Percentiles rank a stretch among this genome's conserved stretches.
These are phyloP conservation scores for Stegastes partitus DNA, from an alignment of 2,113 vertebrate genomes.

Conservation along the genomic window DNA sequence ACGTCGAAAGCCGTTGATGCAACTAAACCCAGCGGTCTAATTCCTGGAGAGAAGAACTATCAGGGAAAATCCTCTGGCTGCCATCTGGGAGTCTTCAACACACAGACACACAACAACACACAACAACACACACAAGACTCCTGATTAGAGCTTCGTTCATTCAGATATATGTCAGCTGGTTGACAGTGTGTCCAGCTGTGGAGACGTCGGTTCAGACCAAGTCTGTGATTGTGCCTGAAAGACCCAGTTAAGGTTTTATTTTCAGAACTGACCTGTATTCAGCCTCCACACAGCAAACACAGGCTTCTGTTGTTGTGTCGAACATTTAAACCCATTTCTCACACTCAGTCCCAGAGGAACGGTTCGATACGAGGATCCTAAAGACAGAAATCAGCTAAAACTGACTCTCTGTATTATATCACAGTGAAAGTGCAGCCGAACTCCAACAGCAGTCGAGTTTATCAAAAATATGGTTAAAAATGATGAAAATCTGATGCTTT, in stretches of 20 bases:
- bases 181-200: conserved; percentile 80
- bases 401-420: no score
- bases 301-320: no score
- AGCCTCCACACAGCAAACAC: background rate
- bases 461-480: no score
- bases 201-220: conserved; percentile 56
- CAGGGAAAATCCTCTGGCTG: conserved; percentile 77
- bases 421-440: no score
- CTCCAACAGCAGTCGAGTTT: no score
- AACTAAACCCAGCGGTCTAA: conserved; percentile 79
- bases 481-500: no score
- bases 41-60: conserved; percentile 78
- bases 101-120: conserved; percentile 38
- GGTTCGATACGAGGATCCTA: no score
- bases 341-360: no score
- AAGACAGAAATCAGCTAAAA: no score
- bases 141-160: conserved; percentile 76
- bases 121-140: conserved; percentile 39
- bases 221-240: conserved; percentile 72
- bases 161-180: conserved; percentile 74
- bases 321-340: no score
- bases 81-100: conserved; percentile 79
- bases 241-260: conserved; percentile 60
- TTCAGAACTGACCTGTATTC: conserved; percentile 52
- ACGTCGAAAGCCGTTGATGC: conserved; percentile 65